phyloP scores from a whole-genome alignment of 2,113 vertebrate genomes.

The Esox niger region DNA sequence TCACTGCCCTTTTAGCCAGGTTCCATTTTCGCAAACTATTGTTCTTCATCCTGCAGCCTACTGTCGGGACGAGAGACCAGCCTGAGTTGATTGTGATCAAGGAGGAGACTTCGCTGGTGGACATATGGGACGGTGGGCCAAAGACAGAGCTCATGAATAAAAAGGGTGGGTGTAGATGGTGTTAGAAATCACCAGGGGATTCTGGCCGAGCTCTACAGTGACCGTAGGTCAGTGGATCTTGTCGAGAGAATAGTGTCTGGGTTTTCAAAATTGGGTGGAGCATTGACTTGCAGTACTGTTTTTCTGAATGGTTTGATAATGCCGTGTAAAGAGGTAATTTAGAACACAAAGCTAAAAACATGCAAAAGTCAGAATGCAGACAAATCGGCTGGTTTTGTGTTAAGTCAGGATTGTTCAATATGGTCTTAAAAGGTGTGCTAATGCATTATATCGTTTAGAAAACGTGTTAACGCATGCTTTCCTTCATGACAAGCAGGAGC shows the following conservation, averaged over 20 bases:
- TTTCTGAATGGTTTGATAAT: neutral
- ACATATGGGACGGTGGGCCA: constrained; percentile 15
- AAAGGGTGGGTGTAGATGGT: constrained; percentile 48
- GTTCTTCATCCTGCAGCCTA: constrained; percentile 22
- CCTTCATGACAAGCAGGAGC: constrained; percentile 46
- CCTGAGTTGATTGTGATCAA: constrained; percentile 55
- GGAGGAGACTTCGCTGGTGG: constrained; percentile 55
- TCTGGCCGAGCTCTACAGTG: too few species aligned
- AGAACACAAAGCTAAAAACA: too few species aligned
- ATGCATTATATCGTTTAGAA: neutral
- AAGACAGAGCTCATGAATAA: constrained; percentile 25
- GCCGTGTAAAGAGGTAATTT: neutral
- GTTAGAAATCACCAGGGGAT: neutral
- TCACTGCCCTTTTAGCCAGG: neutral
- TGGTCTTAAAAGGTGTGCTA: neutral
- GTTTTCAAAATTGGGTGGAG: too few species aligned
- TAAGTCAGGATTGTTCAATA: neutral
- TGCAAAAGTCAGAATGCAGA: neutral
- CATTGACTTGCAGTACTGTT: neutral
- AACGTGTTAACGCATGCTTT: too few species aligned
- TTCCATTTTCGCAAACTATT: neutral
- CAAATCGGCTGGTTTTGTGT: neutral
- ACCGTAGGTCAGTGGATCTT: too few species aligned
- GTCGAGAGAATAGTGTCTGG: too few species aligned
- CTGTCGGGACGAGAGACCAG: constrained; percentile 34